phyloP scores from a whole-genome alignment of 2,797 vertebrate genomes.

The Clarias platycephalus region DNA sequence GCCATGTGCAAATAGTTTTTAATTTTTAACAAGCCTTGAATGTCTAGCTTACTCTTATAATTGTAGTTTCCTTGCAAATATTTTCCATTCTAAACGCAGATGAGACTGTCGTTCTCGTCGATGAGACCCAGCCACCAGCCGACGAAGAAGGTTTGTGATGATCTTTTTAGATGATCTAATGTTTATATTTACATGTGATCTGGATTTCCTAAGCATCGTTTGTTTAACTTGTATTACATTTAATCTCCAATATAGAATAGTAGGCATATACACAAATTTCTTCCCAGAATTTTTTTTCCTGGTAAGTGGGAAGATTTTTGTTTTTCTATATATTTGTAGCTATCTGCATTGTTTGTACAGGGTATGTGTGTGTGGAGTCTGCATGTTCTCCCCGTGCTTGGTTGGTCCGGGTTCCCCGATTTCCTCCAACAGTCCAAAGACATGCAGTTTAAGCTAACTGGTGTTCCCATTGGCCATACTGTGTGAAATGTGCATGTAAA shows the following conservation, averaged over 20 bases:
- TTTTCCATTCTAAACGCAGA: conserved; percentile 99
- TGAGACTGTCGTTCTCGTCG: conserved; percentile 81
- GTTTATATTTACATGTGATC: not conserved
- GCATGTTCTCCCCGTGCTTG: too few relatives aligned
- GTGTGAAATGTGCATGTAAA: too few relatives aligned
- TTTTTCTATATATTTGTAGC: not conserved
- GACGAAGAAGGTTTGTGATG: conserved; percentile 90
- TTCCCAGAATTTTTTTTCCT: not conserved
- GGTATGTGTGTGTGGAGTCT: too few relatives aligned
- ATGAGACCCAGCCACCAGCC: conserved; percentile 85
- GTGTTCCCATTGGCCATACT: too few relatives aligned
- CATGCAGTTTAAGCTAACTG: too few relatives aligned
- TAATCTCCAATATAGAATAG: not conserved
- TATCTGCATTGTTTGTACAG: not conserved
- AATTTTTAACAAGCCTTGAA: conserved; percentile 68
- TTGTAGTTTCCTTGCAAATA: conserved; percentile 99
- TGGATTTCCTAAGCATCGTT: not conserved
- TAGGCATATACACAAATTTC: too few relatives aligned
- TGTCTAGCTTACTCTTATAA: conserved; percentile 87
- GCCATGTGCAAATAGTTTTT: conserved; percentile 79
- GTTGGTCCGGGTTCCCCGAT: too few relatives aligned
- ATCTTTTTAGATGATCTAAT: not conserved
- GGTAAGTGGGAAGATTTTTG: not conserved
- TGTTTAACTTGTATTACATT: not conserved
- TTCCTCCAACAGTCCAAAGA: too few relatives aligned